Evolutionary conservation across 2,113 vertebrate genomes (phyloP).

Genomic region (Sardina pilchardus): DNA sequence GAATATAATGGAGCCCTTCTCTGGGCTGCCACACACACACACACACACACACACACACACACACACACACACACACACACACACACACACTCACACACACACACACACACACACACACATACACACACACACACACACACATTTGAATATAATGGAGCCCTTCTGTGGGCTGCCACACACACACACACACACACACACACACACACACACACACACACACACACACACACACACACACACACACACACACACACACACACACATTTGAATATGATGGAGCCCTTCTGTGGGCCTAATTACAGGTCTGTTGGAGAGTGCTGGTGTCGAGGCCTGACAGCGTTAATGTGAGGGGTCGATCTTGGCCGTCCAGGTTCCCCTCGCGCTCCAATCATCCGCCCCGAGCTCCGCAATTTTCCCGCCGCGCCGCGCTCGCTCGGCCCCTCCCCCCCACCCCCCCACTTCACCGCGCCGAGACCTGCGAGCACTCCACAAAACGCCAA

Average conservation of each 20-base stretch:
- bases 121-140: not conserved
- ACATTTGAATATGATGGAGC: slow-evolving; percentile 90
- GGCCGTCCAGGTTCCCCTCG: slow-evolving; percentile 77
- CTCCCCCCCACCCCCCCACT: not conserved
- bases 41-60: too few relatives aligned
- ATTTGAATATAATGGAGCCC: too few relatives aligned
- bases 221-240: not conserved
- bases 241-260: slow-evolving; percentile 15
- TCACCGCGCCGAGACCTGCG: slow-evolving; percentile 19
- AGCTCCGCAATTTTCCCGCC: slow-evolving; percentile 87
- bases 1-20: too few relatives aligned
- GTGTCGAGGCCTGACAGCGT: slow-evolving; percentile 80
- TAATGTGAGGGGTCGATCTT: slow-evolving; percentile 79
- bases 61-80: too few relatives aligned
- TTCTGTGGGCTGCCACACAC: too few relatives aligned
- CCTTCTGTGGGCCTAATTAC: slow-evolving; percentile 89
- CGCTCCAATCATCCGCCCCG: slow-evolving; percentile 66
- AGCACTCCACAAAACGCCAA: slow-evolving; percentile 18
- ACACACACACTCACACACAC: too few relatives aligned
- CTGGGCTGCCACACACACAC: too few relatives aligned
- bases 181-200: too few relatives aligned
- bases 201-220: too few relatives aligned
- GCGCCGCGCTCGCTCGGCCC: slow-evolving; percentile 56
- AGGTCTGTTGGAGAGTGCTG: slow-evolving; percentile 82
- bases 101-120: slow-evolving; percentile 1